Base-by-base conservation (phyloP, 2,797 vertebrate genomes). In the Sebastes elongatus region DNA sequence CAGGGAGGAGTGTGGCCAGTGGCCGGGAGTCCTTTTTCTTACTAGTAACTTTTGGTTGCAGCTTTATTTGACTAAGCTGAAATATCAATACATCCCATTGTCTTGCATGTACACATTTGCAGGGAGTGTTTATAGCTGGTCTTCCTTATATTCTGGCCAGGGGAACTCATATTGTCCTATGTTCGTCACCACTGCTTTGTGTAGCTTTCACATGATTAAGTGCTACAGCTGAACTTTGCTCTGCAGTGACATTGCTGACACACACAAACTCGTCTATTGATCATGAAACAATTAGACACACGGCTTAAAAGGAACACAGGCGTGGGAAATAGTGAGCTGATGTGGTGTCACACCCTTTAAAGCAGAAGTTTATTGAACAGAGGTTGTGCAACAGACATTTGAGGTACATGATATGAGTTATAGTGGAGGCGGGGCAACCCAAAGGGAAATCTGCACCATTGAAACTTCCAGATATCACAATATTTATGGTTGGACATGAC, bases 371-470 rank as follows among this genome's bases (percentile, higher is more conserved):
- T 96, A 96, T 95, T 96, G 95, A 97, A 95, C 92, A 98, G 96
- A 96, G 95, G 96, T 96, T 97, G 96, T 97, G 97, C 96, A 97
- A 97, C 96, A 93, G 93, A 97, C 94, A 96, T 96, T 89, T 98
- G 97, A 98, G 98, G 98, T 99, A 97, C 97, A 96, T 94, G 95
- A 95, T 94, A 95, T 93, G 93, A 95, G 96, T 93, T 90, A 90
- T 89, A 92, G 92, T 90, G 94, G 92, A 89, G 85, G 89, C 81
- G 76, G 76, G 62, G 83, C 35, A 69, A 70, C 73, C 85, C 70
- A 62, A 90, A 87, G 83, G 82, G 86, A 94, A 87, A 92, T 85
- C 84, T 83, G 84, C 83, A 84, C 82, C 88, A 81, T 66, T 90
- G 83, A 91, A 87, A 82, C 84, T 73, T 91, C 80, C 84, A 92